Conservation (phyloP, 2,888 invertebrate genomes). For the Trichogramma dendrolimi region DNA sequence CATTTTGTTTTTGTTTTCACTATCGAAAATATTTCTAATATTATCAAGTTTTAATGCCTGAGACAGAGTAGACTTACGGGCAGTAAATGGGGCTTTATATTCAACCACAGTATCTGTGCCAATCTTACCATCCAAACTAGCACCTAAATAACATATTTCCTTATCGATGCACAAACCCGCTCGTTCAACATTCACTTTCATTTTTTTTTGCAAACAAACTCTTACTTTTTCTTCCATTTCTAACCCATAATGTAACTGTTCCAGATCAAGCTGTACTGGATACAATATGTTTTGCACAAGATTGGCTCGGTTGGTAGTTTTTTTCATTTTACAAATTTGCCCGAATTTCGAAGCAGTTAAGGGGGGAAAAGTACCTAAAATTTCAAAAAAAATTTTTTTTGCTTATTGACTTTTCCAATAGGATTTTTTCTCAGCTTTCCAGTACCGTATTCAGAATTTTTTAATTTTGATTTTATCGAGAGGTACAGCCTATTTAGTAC, state of each 20-base stretch:
- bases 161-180: slow-evolving; percentile 12
- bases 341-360: slow-evolving; percentile 28
- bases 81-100: slow-evolving; percentile 11
- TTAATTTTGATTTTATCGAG: too few species aligned
- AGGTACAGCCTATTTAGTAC: too few species aligned
- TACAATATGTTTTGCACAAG: slow-evolving; percentile 25
- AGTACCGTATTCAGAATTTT: too few species aligned
- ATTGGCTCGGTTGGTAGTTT: slow-evolving; percentile 17
- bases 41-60: slow-evolving; percentile 8
- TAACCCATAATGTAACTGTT: slow-evolving; percentile 4
- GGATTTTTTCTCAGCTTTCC: too few species aligned
- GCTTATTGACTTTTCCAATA: too few species aligned
- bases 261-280: slow-evolving; percentile 13
- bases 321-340: slow-evolving; percentile 21
- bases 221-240: slow-evolving; percentile 6
- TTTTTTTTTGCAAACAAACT: neutral
- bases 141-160: slow-evolving; percentile 6
- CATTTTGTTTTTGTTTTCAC: neutral
- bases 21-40: slow-evolving; percentile 9
- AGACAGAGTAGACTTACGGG: neutral
- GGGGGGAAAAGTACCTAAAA: too few species aligned
- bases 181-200: neutral
- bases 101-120: slow-evolving; percentile 13
- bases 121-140: slow-evolving; percentile 13
- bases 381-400: too few species aligned